Evolutionary conservation across 2,113 vertebrate species (phyloP).

Genomic region (Falcunculus frontatus): DNA sequence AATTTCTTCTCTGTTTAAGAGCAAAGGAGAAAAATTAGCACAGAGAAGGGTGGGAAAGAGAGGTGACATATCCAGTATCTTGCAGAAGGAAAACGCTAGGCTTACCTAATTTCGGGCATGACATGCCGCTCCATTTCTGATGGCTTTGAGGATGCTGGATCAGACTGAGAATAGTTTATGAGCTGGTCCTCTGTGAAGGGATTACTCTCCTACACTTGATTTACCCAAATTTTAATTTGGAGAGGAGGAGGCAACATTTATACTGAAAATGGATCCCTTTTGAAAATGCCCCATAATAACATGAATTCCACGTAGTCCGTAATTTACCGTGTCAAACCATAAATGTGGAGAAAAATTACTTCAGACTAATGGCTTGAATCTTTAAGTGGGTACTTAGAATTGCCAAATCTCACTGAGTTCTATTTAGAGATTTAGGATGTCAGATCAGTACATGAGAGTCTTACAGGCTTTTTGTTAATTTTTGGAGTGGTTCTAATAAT

Average conservation of each 20-base stretch:
- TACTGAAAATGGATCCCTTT: not conserved
- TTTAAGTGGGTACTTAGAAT: not conserved
- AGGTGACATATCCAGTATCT: not conserved
- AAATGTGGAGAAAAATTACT: not conserved
- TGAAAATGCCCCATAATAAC: not conserved
- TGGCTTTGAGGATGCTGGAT: not conserved
- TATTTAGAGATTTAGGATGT: not conserved
- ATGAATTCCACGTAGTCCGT: fast-evolving
- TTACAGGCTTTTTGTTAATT: not conserved
- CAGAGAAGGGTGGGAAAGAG: not conserved
- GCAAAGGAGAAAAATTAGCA: not conserved
- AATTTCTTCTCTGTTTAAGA: not conserved
- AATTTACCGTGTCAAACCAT: not conserved
- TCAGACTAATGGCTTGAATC: not conserved
- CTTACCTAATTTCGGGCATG: not conserved
- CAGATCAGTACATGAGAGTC: not conserved
- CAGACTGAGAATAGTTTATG: not conserved
- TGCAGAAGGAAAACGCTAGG: not conserved
- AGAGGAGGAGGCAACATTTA: not conserved
- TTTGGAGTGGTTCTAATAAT: not conserved
- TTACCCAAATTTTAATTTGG: not conserved
- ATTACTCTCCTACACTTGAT: not conserved
- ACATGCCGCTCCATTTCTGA: not conserved
- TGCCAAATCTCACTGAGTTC: not conserved
- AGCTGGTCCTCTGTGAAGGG: not conserved